Evolutionary conservation across 2,113 vertebrate species (phyloP).

Genomic region (Hydrochoerus hydrochaeris): DNA sequence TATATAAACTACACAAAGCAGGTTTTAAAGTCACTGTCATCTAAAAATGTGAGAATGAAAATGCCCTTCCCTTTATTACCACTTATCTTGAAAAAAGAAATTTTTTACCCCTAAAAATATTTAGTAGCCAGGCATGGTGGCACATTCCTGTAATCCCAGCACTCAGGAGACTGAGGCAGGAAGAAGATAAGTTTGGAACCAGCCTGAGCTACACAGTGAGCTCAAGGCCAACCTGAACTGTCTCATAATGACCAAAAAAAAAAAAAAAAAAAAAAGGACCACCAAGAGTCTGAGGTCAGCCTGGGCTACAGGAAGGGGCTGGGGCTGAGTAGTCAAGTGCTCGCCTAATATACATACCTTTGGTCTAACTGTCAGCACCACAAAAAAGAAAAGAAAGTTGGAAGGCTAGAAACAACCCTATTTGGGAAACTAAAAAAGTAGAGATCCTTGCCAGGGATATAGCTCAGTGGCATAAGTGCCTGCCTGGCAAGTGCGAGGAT

Average conservation of each 20-base stretch:
- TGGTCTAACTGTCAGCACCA: neutral
- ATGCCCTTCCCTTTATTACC: neutral
- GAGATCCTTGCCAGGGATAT: no score
- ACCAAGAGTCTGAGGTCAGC: no score
- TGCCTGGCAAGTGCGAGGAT: no score
- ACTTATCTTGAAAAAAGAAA: neutral
- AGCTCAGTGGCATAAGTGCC: no score
- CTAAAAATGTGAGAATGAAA: neutral
- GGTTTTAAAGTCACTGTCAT: neutral
- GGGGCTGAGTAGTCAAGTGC: neutral
- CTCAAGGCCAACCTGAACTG: no score
- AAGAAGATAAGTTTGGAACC: no score
- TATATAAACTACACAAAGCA: neutral
- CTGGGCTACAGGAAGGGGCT: neutral
- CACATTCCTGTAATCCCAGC: no score
- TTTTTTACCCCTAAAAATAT: neutral
- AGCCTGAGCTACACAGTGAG: no score
- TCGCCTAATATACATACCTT: neutral
- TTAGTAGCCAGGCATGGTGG: neutral
- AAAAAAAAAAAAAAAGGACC: no score
- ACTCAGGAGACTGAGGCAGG: no score
- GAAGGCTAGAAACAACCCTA: neutral
- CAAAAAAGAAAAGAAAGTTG: neutral
- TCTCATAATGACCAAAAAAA: no score
- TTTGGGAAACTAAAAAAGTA: neutral